A percentile compares a stretch with the other conserved stretches of the same genome.
These are phyloP conservation scores for Ianthella basta DNA, from an alignment of 37 sponge, comb jelly and placozoan genomes.

Conservation along the genomic window DNA sequence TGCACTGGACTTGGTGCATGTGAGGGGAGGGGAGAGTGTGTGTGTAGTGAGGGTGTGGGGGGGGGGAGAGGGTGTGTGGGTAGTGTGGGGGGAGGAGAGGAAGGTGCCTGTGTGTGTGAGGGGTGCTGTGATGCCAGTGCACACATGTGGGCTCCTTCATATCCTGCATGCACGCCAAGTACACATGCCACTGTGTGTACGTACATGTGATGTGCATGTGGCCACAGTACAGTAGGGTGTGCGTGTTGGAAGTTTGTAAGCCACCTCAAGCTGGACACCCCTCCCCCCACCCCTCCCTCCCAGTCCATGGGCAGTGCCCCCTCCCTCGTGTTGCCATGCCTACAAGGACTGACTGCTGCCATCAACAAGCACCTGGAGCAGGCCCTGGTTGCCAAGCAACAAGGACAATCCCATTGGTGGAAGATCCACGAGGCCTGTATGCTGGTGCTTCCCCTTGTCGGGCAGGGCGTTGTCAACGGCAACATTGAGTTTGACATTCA, in stretches of 20 bases:
- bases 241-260: too few species aligned
- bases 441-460: conserved; percentile 35
- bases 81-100: too few species aligned
- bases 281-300: neutral
- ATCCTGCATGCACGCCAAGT: too few species aligned
- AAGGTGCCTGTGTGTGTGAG: too few species aligned
- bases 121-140: too few species aligned
- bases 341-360: conserved; percentile 38
- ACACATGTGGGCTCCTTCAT: too few species aligned
- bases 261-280: too few species aligned
- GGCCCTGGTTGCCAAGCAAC: conserved; percentile 19
- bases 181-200: too few species aligned
- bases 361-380: conserved; percentile 54
- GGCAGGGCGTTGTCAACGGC: conserved; percentile 24
- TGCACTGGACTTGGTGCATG: conserved; percentile 56
- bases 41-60: neutral
- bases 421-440: conserved; percentile 71
- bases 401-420: conserved; percentile 35
- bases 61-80: too few species aligned
- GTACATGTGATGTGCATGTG: too few species aligned
- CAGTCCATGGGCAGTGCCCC: conserved; percentile 23
- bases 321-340: neutral
- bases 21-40: conserved; percentile 9
- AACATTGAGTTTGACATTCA: conserved; percentile 41
- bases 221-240: too few species aligned